Evolutionary conservation across 2,888 invertebrate species (phyloP), one percentile per base, ranked within the genome.

Genomic region (Eledone cirrhosa): DNA sequence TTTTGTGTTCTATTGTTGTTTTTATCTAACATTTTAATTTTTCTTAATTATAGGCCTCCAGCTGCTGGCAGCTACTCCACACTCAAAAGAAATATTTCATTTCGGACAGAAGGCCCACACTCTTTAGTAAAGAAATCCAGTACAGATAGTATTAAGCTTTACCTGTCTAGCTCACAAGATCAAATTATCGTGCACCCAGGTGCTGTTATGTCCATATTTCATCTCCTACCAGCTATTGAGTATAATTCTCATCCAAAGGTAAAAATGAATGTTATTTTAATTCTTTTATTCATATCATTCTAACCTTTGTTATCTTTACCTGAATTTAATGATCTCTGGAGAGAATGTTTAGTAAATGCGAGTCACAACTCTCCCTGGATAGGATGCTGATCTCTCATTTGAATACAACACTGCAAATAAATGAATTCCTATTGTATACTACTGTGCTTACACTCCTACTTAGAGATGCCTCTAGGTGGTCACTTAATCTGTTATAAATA

Each of bases 171-270:
- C 14, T 91, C 96, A 94, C 93, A 84, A 91, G 89, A 90, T 95
- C 96, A 89, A 67, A 94, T 97, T 87, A 95, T 99, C 81, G 97
- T 99, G 19, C 99, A 99, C 92, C 95, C 99, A 0, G 97, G 97
- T 0, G 93, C 93, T 53, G 95, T 99, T 7, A 90, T 93, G 67
- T 96, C 96, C 83, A 95, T 99, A 93, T 93, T 99, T 29, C 95
- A 96, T 88, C 93, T 99, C n/a, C 91, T 99, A 33, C 90, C 91
- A 5, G 89, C 90, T 24, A 83, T 90, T 29, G 82, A 85, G 72
- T 85, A 80, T 80, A 24, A 63, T 8, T 81, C 31, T 48, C 79
- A 78, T 79, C 82, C 74, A 47, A 84, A 83, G 81, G 86, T 86
- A 67, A 75, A 79, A 78, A 63, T 47, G 27, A 29, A 16, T 24